Evolutionary conservation across 2,888 invertebrate species (phyloP).

Genomic region (Timandra comae): DNA sequence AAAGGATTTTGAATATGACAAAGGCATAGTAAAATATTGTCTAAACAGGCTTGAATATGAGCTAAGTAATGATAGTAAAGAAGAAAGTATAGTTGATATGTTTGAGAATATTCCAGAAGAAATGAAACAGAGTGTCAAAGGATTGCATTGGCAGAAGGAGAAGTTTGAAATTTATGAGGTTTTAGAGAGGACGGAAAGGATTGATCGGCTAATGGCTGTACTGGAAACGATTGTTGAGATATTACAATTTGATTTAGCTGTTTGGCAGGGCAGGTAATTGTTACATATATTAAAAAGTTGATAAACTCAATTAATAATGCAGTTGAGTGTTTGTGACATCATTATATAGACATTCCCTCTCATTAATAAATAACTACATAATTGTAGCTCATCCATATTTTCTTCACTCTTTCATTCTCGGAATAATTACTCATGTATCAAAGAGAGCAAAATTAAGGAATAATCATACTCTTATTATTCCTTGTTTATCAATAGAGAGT

Average conservation of each 20-base stretch:
- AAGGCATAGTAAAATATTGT: conserved; percentile 60
- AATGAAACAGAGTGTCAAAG: conserved; percentile 50
- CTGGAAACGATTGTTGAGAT: conserved; percentile 69
- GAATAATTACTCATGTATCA: too few relatives aligned
- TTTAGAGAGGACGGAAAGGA: conserved; percentile 50
- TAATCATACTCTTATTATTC: too few relatives aligned
- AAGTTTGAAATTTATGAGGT: conserved; percentile 61
- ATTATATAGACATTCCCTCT: too few relatives aligned
- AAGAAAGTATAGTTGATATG: conserved; percentile 50
- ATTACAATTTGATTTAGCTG: conserved; percentile 73
- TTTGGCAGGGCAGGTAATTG: conserved; percentile 71
- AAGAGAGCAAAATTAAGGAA: too few relatives aligned
- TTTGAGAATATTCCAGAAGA: conserved; percentile 48
- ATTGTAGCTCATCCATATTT: too few relatives aligned
- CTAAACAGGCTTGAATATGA: conserved; percentile 59
- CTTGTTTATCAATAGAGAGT: too few relatives aligned
- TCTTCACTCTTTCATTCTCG: too few relatives aligned
- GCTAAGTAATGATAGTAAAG: conserved; percentile 43
- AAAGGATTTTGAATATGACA: conserved; percentile 37
- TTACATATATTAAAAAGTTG: too few relatives aligned
- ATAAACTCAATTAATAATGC: too few relatives aligned
- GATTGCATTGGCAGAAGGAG: conserved; percentile 59
- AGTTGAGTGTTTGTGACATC: too few relatives aligned
- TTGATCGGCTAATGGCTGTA: conserved; percentile 69
- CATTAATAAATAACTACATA: too few relatives aligned